Conservation (phyloP, 1,140 invertebrate genomes). For the Scaptomyza montana region DNA sequence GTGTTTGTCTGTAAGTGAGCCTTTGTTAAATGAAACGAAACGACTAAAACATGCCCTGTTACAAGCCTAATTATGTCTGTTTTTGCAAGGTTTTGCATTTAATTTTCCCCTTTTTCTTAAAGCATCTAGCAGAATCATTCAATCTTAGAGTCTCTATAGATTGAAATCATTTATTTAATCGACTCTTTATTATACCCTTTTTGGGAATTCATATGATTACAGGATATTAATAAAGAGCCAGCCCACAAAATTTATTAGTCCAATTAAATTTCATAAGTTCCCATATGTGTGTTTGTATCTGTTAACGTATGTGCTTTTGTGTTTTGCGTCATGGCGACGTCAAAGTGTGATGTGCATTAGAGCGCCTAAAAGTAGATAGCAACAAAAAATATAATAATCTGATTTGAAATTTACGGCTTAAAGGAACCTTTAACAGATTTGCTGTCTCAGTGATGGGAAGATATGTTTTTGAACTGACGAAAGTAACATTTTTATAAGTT, state of each 20-base stretch:
- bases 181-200: constrained; percentile 12
- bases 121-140: no score
- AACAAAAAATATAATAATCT: constrained; percentile 30
- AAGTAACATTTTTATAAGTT: no score
- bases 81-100: background rate
- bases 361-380: constrained; percentile 49
- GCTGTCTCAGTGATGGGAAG: no score
- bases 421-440: constrained; percentile 9
- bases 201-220: constrained; percentile 8
- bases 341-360: constrained; percentile 50
- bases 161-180: no score
- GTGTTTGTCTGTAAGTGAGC: background rate
- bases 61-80: background rate
- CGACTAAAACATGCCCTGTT: constrained; percentile 12
- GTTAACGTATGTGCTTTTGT: constrained; percentile 17
- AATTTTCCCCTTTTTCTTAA: background rate
- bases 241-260: constrained; percentile 68
- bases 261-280: constrained; percentile 77
- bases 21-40: background rate
- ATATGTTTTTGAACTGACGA: no score
- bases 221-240: constrained; percentile 39
- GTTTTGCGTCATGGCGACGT: constrained; percentile 59
- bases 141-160: no score
- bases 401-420: constrained; percentile 25
- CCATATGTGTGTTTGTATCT: constrained; percentile 25